Conservation (phyloP, 1,140 invertebrate species). For the Camponotus floridanus region DNA sequence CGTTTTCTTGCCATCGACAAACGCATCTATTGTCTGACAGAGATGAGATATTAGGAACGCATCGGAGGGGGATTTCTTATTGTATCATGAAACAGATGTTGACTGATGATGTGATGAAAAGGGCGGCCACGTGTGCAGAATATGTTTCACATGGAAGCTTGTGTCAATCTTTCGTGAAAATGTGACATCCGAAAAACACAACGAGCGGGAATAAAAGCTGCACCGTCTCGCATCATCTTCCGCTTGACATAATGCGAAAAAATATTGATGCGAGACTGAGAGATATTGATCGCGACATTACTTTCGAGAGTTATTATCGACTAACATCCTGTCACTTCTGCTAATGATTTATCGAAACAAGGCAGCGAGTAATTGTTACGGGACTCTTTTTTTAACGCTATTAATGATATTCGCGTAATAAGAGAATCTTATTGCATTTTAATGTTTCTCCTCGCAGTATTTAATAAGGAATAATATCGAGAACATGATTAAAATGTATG, state of each 20-base stretch:
- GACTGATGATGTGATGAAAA: conserved; percentile 43
- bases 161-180: conserved; percentile 19
- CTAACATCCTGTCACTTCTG: background rate
- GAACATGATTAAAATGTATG: background rate
- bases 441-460: background rate
- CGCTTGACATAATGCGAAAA: conserved; percentile 1
- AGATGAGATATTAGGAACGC: background rate
- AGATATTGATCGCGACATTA: conserved; percentile 32
- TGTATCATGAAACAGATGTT: conserved; percentile 30
- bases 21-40: conserved; percentile 19
- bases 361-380: background rate
- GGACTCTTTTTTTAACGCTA: background rate
- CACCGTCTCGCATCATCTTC: background rate
- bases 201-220: background rate
- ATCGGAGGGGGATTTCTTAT: background rate
- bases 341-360: conserved; percentile 11
- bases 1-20: background rate
- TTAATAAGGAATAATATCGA: background rate
- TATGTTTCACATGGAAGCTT: conserved; percentile 6
- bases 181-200: background rate
- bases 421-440: background rate
- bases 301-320: conserved; percentile 7
- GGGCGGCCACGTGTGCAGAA: background rate
- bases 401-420: conserved; percentile 4
- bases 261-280: background rate